Percentiles rank a stretch among this genome's conserved stretches.
phyloP scores from a whole-genome alignment of 2,888 invertebrate species.

The Melanostoma mellinum region DNA sequence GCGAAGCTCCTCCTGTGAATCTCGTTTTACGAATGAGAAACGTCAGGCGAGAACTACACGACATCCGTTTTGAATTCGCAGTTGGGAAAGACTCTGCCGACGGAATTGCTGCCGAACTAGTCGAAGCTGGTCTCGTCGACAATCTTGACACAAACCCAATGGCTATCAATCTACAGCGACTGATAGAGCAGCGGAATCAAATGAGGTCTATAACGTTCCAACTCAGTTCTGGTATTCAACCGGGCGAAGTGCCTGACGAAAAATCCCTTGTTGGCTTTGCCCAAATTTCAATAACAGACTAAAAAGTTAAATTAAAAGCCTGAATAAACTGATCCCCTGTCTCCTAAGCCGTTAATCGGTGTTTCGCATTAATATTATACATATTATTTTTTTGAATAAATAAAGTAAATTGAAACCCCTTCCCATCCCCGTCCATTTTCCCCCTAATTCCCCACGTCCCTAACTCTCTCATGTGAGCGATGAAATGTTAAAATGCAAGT shows the following conservation, averaged over 20 bases:
- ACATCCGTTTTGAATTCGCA: conserved; percentile 98
- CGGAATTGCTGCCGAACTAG: conserved; percentile 96
- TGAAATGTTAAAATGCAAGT: conserved; percentile 61
- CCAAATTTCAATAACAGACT: conserved; percentile 97
- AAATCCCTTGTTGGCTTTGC: conserved; percentile 98
- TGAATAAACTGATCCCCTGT: conserved; percentile 39
- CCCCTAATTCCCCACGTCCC: background rate
- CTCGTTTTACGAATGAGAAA: conserved; percentile 95
- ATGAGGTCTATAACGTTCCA: conserved; percentile 93
- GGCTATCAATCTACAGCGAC: conserved; percentile 94
- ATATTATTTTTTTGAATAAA: conserved; percentile 40
- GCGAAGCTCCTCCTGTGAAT: conserved; percentile 86
- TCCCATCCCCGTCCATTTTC: conserved; percentile 20
- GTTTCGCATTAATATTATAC: conserved; percentile 55
- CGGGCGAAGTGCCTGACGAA: conserved; percentile 94
- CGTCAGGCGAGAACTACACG: conserved; percentile 94
- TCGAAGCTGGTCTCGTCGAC: conserved; percentile 97
- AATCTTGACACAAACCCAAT: conserved; percentile 95
- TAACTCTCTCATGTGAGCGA: conserved; percentile 48
- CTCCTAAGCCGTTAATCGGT: conserved; percentile 24
- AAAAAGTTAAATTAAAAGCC: conserved; percentile 76
- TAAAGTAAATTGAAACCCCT: conserved; percentile 46
- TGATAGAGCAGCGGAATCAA: conserved; percentile 88
- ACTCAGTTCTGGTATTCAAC: conserved; percentile 87
- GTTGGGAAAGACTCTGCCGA: conserved; percentile 94